These are phyloP conservation scores for Osmerus mordax DNA, from an alignment of 2,113 vertebrate species.

Conservation along the genomic window DNA sequence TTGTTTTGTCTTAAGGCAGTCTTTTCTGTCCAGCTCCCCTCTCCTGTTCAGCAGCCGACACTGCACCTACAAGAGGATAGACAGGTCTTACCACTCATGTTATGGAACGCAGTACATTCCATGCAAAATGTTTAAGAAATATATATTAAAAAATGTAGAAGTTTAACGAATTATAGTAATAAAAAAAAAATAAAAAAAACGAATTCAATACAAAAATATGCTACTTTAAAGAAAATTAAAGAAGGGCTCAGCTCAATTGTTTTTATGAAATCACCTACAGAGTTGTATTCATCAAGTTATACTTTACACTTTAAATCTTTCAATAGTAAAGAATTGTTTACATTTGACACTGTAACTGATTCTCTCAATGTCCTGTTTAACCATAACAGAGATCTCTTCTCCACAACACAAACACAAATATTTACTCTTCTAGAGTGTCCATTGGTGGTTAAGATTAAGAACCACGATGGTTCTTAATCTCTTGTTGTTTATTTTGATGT, in stretches of 20 bases:
- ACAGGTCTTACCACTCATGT: slow-evolving; percentile 76
- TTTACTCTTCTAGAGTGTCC: no score
- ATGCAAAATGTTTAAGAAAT: slow-evolving; percentile 65
- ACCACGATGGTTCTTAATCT: no score
- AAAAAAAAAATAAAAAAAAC: slow-evolving; percentile 23
- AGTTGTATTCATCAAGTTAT: no score
- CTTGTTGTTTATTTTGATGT: no score
- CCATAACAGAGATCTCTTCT: no score
- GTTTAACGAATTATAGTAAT: slow-evolving; percentile 28
- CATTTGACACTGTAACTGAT: no score
- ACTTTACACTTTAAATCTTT: no score
- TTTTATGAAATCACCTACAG: not conserved
- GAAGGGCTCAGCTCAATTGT: not conserved
- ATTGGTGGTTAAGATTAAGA: no score
- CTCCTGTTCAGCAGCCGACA: slow-evolving; percentile 65
- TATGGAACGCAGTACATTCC: slow-evolving; percentile 68
- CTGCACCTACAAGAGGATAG: slow-evolving; percentile 78
- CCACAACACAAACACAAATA: no score
- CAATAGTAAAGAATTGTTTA: no score
- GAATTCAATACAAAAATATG: slow-evolving; percentile 10
- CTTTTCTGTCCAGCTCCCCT: slow-evolving; percentile 71
- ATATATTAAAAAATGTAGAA: slow-evolving; percentile 3
- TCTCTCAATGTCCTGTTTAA: no score
- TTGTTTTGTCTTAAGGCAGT: slow-evolving; percentile 74
- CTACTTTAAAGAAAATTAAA: slow-evolving; percentile 26